Base-by-base conservation (phyloP, 2,797 vertebrate genomes). In the Scomberomorus guttatus region DNA sequence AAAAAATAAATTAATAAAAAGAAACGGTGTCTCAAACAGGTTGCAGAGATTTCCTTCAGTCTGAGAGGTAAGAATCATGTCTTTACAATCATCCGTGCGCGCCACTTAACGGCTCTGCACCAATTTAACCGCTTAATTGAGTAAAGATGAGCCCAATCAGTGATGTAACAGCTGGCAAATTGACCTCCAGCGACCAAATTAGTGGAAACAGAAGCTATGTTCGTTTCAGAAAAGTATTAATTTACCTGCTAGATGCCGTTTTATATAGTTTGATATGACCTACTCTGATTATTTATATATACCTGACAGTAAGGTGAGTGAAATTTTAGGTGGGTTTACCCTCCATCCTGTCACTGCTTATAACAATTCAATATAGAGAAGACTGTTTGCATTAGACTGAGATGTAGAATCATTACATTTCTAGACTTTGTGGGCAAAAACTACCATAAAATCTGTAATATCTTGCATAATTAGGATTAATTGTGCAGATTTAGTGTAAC, bases 51-150 rank as follows among this genome's bases (percentile, higher is more conserved):
- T 51, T 61, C 20, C 56, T 29, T 34, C 74, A 60, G 3, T 50
- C 71, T 42, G 39, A 68, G 69, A 91, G 91, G 92, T 92, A 77
- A 88, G 82, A 1, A 18, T 50, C 8, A 5, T 7, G 25, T 46
- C 42, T 70, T 60, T 39, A 50, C 64, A 11, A 18, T 22, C 59
- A 17, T 57, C 66, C 44, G 32, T 1, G 68, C 77, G 68, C 78
- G 75, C 57, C 81, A 74, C 68, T 50, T 20, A 11, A 9, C 52
- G 54, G 15, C 72, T 79, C 61, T 24, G 75, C 44, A 54, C 37
- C 69, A 37, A 62, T 77, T 57, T 51, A 46, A 69, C 79, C 59
- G 54, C 74, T 72, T 84, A 85, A 83, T 81, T 83, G 77, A 29
- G 24, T 57, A 11, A 64, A 58, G 79, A 80, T 29, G 20, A 62